phyloP scores from a whole-genome alignment of 2,888 invertebrate species.

The Epistrophe eligans region DNA sequence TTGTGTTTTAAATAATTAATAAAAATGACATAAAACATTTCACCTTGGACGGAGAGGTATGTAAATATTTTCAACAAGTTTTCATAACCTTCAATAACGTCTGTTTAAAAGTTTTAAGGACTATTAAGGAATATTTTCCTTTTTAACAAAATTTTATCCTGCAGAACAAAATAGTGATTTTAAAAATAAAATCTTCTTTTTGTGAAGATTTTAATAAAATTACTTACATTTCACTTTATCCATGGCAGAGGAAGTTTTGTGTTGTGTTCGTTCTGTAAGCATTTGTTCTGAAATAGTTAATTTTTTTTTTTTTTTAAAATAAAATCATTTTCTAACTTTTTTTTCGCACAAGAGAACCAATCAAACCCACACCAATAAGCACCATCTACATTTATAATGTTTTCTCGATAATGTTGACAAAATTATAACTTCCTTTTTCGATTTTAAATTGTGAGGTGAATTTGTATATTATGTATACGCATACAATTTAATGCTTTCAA shows the following conservation, averaged over 20 bases:
- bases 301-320: conserved; percentile 12
- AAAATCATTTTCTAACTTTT: background rate
- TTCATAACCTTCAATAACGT: no score
- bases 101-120: no score
- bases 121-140: background rate
- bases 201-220: background rate
- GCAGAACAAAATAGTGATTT: background rate
- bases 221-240: conserved; percentile 59
- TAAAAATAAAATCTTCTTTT: background rate
- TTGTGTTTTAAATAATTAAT: no score
- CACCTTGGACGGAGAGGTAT: no score
- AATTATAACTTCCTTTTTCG: background rate
- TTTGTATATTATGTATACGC: background rate
- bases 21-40: no score
- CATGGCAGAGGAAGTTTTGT: conserved; percentile 14
- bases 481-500: conserved; percentile 4
- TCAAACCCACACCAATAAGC: conserved; percentile 39
- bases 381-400: conserved; percentile 19
- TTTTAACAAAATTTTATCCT: no score
- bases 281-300: conserved; percentile 63
- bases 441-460: background rate
- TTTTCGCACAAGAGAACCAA: background rate
- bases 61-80: no score
- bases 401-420: background rate
- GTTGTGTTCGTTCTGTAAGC: conserved; percentile 36